These are phyloP conservation scores for Barypeithes pellucidus DNA, from an alignment of 2,888 invertebrate species.

Conservation along the genomic window DNA sequence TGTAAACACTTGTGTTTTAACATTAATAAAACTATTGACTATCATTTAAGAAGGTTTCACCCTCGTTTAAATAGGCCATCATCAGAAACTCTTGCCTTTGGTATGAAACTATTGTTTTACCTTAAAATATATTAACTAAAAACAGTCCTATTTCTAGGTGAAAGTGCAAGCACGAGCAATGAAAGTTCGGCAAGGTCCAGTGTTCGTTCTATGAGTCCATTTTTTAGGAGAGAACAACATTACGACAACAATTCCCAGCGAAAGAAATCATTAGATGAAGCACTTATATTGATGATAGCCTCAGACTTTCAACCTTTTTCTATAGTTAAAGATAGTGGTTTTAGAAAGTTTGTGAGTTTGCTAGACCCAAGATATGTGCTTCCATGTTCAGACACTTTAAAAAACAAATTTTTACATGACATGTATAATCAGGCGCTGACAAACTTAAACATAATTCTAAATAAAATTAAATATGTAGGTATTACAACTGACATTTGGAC, in stretches of 20 bases:
- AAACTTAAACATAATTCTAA: too few species aligned
- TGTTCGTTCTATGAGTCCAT: background rate
- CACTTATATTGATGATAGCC: background rate
- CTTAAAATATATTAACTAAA: slow-evolving; percentile 1
- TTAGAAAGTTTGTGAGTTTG: too few species aligned
- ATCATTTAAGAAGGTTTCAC: slow-evolving; percentile 32
- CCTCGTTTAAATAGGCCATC: slow-evolving; percentile 6
- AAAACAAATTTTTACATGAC: too few species aligned
- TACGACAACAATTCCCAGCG: background rate
- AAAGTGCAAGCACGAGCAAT: slow-evolving; percentile 2
- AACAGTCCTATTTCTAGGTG: background rate
- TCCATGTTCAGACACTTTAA: too few species aligned
- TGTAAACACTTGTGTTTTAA: too few species aligned
- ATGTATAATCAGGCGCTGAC: too few species aligned
- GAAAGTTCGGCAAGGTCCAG: slow-evolving; percentile 20
- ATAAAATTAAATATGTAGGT: too few species aligned
- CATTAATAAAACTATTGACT: too few species aligned
- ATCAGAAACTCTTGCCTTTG: slow-evolving; percentile 4
- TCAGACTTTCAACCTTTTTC: too few species aligned
- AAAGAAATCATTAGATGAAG: slow-evolving; percentile 1
- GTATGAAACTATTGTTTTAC: slow-evolving; percentile 8
- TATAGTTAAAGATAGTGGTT: too few species aligned
- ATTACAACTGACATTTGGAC: too few species aligned
- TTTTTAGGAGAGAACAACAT: background rate
- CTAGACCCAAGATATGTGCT: too few species aligned